Evolutionary conservation across 2,888 invertebrate genomes (phyloP), one percentile per base, ranked within the genome.

Genomic region (Allacma fusca): DNA sequence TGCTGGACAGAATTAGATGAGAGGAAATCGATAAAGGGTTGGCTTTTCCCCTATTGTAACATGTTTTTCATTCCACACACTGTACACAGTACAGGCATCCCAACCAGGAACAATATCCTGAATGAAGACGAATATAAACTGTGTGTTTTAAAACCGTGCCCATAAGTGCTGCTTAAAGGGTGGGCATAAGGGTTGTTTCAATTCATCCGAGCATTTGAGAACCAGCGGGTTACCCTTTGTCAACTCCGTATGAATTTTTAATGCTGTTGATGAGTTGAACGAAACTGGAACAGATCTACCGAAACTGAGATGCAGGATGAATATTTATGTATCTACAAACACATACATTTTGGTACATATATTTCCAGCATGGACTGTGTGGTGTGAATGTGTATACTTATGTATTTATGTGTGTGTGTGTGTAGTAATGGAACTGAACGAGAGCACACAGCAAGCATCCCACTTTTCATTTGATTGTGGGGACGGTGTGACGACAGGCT

Each of bases 161-260:
- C 62, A 62, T 24, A 65, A 65, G 59, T 29, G 72, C 59, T 62
- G 57, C 59, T 59, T 59, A 72, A 62, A 72, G 62, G 72, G 34
- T 62, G 59, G 72, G 34, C 59, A 72, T 50, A 50, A 50, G 50
- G 50, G 50, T 74, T 74, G 44, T 74, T 68, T 74, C 74, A 65
- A 74, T 65, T 74, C 34, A 64, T 23, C 19, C 62, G 62, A 19
- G 28, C 72, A 50, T 72, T 50, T 59, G 21, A 72, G 59, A 57
- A 24, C 44, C 72, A 72, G 72, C 50, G 59, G 72, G 72, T 57
- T 59, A 50, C 72, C 72, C 72, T 74, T 64, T 74, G 74, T 74
- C 65, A 74, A 65, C 34, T 64, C 74, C 64, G 19, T 74, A 74
- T 74, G 74, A 74, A 74, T 74, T 74, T 74, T 74, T 74, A 65